Evolutionary conservation across 1,140 invertebrate species (phyloP).

Genomic region (Drosophila punjabiensis): DNA sequence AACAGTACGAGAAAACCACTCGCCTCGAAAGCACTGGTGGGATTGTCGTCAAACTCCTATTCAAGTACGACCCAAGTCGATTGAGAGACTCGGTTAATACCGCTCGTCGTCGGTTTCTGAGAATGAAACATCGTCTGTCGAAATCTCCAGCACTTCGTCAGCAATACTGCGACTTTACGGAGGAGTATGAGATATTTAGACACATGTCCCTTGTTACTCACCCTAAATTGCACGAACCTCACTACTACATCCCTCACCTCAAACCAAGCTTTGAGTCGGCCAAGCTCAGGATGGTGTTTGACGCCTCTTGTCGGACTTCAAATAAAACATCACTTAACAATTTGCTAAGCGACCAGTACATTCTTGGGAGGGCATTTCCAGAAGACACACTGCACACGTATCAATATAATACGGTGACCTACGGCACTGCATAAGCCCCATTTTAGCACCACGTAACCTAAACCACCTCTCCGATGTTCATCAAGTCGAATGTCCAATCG

Average conservation of each 20-base stretch:
- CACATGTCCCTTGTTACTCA: not conserved
- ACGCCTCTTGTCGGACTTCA: constrained; percentile 26
- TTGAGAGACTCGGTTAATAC: too few relatives aligned
- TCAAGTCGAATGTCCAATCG: too few relatives aligned
- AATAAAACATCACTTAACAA: constrained; percentile 4
- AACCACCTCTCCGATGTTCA: too few relatives aligned
- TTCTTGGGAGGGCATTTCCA: too few relatives aligned
- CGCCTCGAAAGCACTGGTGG: not conserved
- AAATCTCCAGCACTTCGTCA: not conserved
- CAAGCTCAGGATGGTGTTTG: constrained; percentile 60
- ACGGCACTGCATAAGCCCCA: too few relatives aligned
- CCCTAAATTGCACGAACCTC: not conserved
- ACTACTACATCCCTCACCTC: not conserved
- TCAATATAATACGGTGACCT: too few relatives aligned
- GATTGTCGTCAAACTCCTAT: not conserved
- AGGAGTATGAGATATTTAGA: not conserved
- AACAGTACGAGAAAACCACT: too few relatives aligned
- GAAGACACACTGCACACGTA: too few relatives aligned
- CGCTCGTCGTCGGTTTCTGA: not conserved
- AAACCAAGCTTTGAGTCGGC: not conserved
- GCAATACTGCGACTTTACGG: not conserved
- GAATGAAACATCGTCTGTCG: not conserved
- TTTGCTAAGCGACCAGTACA: too few relatives aligned
- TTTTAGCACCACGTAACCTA: too few relatives aligned
- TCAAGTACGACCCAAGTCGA: not conserved